Evolutionary conservation across 1,140 invertebrate species (phyloP).

Genomic region (Rhynchophorus ferrugineus): DNA sequence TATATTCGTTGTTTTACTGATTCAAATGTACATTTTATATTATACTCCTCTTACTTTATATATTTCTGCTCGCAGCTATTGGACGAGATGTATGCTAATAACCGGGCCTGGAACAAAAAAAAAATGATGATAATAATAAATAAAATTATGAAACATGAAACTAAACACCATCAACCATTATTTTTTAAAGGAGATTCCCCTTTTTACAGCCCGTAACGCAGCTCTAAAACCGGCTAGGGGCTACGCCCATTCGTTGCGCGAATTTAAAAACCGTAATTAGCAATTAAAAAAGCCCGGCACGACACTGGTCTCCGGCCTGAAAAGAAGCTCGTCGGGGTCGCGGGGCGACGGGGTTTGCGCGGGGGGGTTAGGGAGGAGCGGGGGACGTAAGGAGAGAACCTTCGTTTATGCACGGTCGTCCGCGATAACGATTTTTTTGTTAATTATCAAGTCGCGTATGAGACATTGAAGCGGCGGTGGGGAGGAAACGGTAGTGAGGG

Average conservation of each 20-base stretch:
- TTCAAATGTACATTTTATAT: too few species aligned
- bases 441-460: conserved; percentile 44
- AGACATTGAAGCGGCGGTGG: conserved; percentile 31
- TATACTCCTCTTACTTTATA: too few species aligned
- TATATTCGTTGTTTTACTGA: too few species aligned
- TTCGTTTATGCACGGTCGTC: conserved; percentile 40
- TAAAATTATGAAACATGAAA: too few species aligned
- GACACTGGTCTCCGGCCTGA: conserved; percentile 17
- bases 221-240: neutral
- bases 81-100: too few species aligned
- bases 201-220: too few species aligned
- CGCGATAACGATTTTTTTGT: conserved; percentile 44
- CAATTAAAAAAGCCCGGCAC: conserved; percentile 18
- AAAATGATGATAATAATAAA: too few species aligned
- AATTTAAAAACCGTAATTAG: conserved; percentile 17
- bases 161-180: too few species aligned
- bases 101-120: too few species aligned
- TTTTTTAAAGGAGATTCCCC: too few species aligned
- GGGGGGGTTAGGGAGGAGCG: conserved; percentile 12
- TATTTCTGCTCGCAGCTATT: too few species aligned
- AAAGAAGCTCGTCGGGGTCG: conserved; percentile 21
- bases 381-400: conserved; percentile 33
- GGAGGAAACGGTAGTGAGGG: too few species aligned
- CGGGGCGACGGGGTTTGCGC: conserved; percentile 15
- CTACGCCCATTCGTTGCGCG: neutral